phyloP scores from a whole-genome alignment of 1,140 invertebrate species.

The Hycleus phaleratus region DNA sequence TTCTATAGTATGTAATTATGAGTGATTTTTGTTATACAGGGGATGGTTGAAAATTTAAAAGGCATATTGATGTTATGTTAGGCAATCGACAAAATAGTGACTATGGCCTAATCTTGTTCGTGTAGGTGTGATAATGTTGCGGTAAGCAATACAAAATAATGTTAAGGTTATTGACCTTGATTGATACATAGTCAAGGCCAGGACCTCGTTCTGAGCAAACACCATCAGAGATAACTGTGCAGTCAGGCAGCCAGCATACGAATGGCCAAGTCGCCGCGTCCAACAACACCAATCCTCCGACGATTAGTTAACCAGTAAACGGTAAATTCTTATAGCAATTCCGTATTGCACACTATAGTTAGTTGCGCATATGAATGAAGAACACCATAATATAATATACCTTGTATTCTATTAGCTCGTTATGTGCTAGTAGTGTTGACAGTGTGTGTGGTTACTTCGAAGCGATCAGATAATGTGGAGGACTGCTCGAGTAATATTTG shows the following conservation, averaged over 20 bases:
- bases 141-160: constrained; percentile 23
- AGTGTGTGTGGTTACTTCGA: constrained; percentile 22
- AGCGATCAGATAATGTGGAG: constrained; percentile 23
- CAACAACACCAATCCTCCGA: neutral
- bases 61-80: too few relatives aligned
- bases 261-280: constrained; percentile 1
- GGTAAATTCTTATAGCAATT: constrained; percentile 36
- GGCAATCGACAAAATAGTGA: too few relatives aligned
- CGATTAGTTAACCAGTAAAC: constrained; percentile 16
- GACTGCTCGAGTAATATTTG: constrained; percentile 21
- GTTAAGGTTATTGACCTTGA: constrained; percentile 31
- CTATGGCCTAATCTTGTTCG: neutral
- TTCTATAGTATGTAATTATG: too few relatives aligned
- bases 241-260: constrained; percentile 13
- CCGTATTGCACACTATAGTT: constrained; percentile 29
- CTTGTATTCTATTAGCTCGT: too few relatives aligned
- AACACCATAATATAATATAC: neutral
- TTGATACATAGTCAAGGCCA: constrained; percentile 32
- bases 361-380: constrained; percentile 27
- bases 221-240: constrained; percentile 26
- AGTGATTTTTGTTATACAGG: too few relatives aligned
- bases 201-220: constrained; percentile 23
- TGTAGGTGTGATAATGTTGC: constrained; percentile 20
- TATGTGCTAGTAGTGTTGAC: constrained; percentile 18
- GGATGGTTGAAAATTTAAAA: too few relatives aligned